Evolutionary conservation across 2,888 invertebrate species (phyloP).

Genomic region (Sinopyrophorus schimmeli): DNA sequence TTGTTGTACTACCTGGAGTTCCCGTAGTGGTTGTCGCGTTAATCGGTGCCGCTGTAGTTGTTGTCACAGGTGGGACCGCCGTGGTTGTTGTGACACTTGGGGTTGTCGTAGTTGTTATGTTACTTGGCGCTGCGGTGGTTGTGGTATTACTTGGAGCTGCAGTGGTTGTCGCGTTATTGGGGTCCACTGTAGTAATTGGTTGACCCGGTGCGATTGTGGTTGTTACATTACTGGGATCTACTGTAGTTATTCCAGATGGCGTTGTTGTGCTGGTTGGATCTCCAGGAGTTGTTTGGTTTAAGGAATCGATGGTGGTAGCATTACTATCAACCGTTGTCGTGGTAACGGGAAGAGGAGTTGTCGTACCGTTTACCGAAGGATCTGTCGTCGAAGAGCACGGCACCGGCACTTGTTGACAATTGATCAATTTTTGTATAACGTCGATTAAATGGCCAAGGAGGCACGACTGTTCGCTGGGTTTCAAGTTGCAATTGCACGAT

Average conservation of each 20-base stretch:
- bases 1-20: background rate
- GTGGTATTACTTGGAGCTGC: background rate
- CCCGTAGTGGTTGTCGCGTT: background rate
- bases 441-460: slow-evolving; percentile 20
- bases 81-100: background rate
- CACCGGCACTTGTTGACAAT: slow-evolving; percentile 7
- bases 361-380: background rate
- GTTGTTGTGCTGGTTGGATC: background rate
- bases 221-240: background rate
- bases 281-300: background rate
- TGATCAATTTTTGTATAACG: slow-evolving; percentile 16
- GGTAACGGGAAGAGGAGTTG: background rate
- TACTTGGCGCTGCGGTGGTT: background rate
- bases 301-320: background rate
- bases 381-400: background rate
- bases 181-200: background rate
- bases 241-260: background rate
- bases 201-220: background rate
- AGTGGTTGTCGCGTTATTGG: background rate
- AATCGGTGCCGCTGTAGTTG: background rate
- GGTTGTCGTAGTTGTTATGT: background rate
- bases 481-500: slow-evolving; percentile 11
- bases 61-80: background rate
- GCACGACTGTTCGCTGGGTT: slow-evolving; percentile 15
- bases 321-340: background rate